Evolutionary conservation across 2,888 invertebrate genomes (phyloP).

Genomic region (Incurvaria masculella): DNA sequence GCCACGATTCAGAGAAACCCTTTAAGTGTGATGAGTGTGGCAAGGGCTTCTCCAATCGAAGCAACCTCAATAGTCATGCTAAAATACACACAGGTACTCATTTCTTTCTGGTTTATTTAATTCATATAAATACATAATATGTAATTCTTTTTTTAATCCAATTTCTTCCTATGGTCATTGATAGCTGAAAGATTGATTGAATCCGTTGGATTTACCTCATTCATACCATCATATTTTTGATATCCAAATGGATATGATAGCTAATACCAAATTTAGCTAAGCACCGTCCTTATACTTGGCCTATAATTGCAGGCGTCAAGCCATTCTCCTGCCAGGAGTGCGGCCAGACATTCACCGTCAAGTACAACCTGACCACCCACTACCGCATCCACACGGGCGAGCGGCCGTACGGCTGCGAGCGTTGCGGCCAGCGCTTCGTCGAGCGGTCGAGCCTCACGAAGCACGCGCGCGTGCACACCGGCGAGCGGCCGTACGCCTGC

Average conservation of each 20-base stretch:
- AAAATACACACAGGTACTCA: neutral
- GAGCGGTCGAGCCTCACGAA: constrained; percentile 35
- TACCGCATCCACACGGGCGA: constrained; percentile 59
- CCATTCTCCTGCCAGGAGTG: constrained; percentile 24
- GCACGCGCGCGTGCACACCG: neutral
- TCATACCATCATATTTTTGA: no score
- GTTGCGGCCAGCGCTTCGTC: constrained; percentile 62
- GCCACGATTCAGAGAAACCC: neutral
- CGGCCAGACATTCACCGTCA: constrained; percentile 56
- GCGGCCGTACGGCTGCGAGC: constrained; percentile 53
- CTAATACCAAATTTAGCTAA: no score
- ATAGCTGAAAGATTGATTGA: no score
- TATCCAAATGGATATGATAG: no score
- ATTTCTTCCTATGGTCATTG: no score
- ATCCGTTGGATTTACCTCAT: no score
- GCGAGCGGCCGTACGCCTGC: neutral
- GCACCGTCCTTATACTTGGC: no score
- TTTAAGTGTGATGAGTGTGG: neutral
- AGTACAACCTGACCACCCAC: constrained; percentile 59
- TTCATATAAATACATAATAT: no score
- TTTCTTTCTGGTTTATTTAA: no score
- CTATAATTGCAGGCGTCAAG: no score
- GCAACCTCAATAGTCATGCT: neutral
- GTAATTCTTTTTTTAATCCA: no score
- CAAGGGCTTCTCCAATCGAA: constrained; percentile 1